phyloP scores from a whole-genome alignment of 2,113 vertebrate genomes.

The Mugil cephalus region DNA sequence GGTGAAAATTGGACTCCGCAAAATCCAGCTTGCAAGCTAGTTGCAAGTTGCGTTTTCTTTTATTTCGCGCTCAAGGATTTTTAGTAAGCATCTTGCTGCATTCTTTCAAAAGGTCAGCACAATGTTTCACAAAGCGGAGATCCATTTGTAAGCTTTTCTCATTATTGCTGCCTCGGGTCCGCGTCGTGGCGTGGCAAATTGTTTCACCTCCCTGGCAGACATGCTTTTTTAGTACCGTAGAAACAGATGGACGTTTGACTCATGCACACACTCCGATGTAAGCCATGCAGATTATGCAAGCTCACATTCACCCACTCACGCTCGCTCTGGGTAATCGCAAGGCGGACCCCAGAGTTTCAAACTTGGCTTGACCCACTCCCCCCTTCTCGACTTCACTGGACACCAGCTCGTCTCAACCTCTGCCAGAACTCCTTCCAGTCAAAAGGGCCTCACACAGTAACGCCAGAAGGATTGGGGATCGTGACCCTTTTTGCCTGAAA shows the following conservation, averaged over 20 bases:
- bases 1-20: no score
- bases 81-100: no score
- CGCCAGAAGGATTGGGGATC: background rate
- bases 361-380: constrained; percentile 2
- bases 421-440: background rate
- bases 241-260: constrained; percentile 21
- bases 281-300: constrained; percentile 9
- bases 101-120: no score
- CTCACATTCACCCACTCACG: constrained; percentile 15
- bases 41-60: no score
- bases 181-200: constrained; percentile 13
- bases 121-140: no score
- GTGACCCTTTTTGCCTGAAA: no score
- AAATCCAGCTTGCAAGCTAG: no score
- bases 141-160: no score
- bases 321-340: constrained; percentile 8
- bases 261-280: constrained; percentile 8
- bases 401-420: background rate
- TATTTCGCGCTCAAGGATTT: no score
- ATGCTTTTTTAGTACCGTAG: background rate
- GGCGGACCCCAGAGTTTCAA: constrained; percentile 4
- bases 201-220: constrained; percentile 15
- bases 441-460: background rate
- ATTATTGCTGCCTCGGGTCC: constrained; percentile 1
- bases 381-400: background rate